Conservation (phyloP, 2,797 vertebrate species). For the Pangasius krempfi region DNA sequence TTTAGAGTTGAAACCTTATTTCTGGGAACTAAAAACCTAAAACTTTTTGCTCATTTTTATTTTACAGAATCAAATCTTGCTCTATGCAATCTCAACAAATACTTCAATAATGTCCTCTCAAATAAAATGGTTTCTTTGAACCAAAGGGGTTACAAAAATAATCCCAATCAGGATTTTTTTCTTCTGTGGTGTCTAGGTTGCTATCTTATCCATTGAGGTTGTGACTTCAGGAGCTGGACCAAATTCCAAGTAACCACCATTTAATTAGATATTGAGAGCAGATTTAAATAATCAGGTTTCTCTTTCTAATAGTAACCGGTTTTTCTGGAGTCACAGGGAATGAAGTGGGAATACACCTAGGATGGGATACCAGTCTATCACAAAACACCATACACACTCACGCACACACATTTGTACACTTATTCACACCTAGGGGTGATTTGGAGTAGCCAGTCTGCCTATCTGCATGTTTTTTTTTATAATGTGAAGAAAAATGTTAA, state of each 20-base stretch:
- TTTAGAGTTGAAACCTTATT: background rate
- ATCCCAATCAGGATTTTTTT: background rate
- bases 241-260: background rate
- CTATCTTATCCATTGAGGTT: background rate
- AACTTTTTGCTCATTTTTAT: background rate
- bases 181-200: background rate
- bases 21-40: background rate
- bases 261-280: background rate
- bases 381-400: background rate
- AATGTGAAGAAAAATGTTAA: background rate
- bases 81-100: background rate
- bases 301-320: background rate
- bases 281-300: background rate
- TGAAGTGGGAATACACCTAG: background rate
- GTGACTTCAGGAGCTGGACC: background rate
- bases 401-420: background rate
- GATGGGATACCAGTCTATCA: background rate
- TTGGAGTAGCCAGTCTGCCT: background rate
- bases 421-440: background rate
- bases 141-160: background rate
- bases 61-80: background rate
- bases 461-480: background rate
- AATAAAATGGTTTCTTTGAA: background rate
- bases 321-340: background rate
- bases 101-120: background rate